These are phyloP conservation scores for Scolopax mira DNA, from an alignment of 2,113 vertebrate species.

Conservation along the genomic window DNA sequence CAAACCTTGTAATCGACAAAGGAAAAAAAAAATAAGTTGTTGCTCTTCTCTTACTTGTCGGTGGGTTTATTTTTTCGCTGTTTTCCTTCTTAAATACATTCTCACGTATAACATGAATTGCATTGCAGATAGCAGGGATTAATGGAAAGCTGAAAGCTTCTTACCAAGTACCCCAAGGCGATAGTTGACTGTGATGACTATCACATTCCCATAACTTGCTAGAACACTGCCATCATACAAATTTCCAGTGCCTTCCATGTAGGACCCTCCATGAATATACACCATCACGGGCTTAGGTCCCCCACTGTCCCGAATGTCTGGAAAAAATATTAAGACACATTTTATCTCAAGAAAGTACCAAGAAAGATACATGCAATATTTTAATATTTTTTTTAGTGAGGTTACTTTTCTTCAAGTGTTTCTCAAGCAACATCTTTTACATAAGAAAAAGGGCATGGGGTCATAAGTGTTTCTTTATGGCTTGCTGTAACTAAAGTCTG, in stretches of 20 bases:
- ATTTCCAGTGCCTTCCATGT: constrained; percentile 99
- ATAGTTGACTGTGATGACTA: constrained; percentile 99
- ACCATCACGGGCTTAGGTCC: constrained; percentile 99
- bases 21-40: background rate
- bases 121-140: constrained; percentile 48
- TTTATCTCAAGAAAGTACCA: constrained; percentile 56
- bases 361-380: constrained; percentile 31
- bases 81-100: background rate
- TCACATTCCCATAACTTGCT: constrained; percentile 99
- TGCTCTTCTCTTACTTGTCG: background rate
- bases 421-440: constrained; percentile 75
- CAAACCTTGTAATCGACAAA: background rate
- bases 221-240: constrained; percentile 99
- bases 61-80: background rate
- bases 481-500: background rate
- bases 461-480: background rate
- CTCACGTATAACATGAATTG: background rate
- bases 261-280: constrained; percentile 98
- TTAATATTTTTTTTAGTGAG: background rate
- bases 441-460: background rate
- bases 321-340: constrained; percentile 81
- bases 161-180: constrained; percentile 98
- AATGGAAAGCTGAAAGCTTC: constrained; percentile 69
- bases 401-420: constrained; percentile 72
- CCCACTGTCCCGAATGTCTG: constrained; percentile 99